A percentile compares a stretch with the other conserved stretches of the same genome.
These are phyloP conservation scores for Coleophora deauratella DNA, from an alignment of 2,888 invertebrate species.

Conservation along the genomic window DNA sequence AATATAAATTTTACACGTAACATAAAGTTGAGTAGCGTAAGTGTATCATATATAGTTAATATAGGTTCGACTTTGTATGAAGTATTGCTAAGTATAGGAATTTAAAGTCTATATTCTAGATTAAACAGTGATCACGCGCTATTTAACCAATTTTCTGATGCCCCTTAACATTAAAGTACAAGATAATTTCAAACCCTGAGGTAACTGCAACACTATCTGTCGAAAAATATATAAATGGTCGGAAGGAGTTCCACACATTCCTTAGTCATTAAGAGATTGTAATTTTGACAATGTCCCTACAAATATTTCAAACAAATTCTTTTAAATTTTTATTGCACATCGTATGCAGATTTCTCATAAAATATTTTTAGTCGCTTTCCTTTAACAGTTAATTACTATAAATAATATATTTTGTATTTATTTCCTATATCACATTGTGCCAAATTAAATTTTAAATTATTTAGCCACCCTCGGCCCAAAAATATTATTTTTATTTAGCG, in stretches of 20 bases:
- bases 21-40: slow-evolving; percentile 66
- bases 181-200: neutral
- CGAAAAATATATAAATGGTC: too few relatives aligned
- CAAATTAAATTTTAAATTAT: slow-evolving; percentile 45
- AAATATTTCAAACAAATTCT: too few relatives aligned
- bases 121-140: slow-evolving; percentile 34
- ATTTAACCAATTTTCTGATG: slow-evolving; percentile 15
- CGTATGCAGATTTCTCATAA: too few relatives aligned
- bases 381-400: too few relatives aligned
- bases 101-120: slow-evolving; percentile 35
- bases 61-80: slow-evolving; percentile 67
- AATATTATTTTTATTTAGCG: neutral
- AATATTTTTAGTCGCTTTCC: too few relatives aligned
- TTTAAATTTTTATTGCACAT: too few relatives aligned
- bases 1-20: slow-evolving; percentile 71
- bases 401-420: slow-evolving; percentile 6
- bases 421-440: slow-evolving; percentile 62
- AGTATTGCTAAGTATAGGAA: slow-evolving; percentile 59
- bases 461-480: slow-evolving; percentile 4
- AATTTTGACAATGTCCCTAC: too few relatives aligned
- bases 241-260: too few relatives aligned
- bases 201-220: too few relatives aligned
- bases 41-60: slow-evolving; percentile 66
- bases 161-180: slow-evolving; percentile 4
- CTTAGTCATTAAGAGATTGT: too few relatives aligned